Percentiles rank a stretch among this genome's conserved stretches.
phyloP scores from a whole-genome alignment of 2,113 vertebrate genomes.

The Papio anubis region DNA sequence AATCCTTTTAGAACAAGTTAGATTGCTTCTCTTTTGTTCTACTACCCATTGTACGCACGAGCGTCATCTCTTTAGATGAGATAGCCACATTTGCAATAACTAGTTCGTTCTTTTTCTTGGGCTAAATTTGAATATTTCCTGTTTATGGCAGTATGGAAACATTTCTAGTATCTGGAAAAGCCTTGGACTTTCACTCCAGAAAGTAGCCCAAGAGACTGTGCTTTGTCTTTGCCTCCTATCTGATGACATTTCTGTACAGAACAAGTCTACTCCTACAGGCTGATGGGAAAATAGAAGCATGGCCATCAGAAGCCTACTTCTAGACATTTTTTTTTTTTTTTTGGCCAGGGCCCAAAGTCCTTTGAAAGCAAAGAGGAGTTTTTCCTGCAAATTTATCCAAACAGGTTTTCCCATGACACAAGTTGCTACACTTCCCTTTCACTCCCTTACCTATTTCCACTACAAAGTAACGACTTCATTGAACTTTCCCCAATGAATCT shows the following conservation, averaged over 20 bases:
- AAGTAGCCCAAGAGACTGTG: not conserved
- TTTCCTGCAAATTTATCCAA: not conserved
- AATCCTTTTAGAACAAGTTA: conserved; percentile 9
- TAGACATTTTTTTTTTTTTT: not conserved
- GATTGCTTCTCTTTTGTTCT: not conserved
- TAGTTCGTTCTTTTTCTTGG: not conserved
- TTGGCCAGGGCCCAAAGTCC: not conserved
- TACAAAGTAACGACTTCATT: not conserved
- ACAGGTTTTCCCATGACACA: not conserved
- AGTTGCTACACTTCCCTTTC: not conserved
- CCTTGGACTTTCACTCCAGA: not conserved
- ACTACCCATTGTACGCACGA: not conserved
- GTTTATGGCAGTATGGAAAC: not conserved
- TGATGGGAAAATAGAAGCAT: not conserved
- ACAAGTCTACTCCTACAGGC: not conserved
- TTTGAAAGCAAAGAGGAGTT: not conserved
- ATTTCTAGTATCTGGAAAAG: not conserved
- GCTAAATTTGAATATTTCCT: not conserved
- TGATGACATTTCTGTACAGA: not conserved
- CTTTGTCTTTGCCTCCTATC: not conserved
- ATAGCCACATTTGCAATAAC: not conserved
- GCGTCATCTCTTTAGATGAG: not conserved
- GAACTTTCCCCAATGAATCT: not conserved
- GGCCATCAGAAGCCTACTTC: not conserved
- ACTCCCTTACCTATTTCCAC: not conserved